Evolutionary conservation across 2,113 vertebrate species (phyloP).

Genomic region (Astur gentilis): DNA sequence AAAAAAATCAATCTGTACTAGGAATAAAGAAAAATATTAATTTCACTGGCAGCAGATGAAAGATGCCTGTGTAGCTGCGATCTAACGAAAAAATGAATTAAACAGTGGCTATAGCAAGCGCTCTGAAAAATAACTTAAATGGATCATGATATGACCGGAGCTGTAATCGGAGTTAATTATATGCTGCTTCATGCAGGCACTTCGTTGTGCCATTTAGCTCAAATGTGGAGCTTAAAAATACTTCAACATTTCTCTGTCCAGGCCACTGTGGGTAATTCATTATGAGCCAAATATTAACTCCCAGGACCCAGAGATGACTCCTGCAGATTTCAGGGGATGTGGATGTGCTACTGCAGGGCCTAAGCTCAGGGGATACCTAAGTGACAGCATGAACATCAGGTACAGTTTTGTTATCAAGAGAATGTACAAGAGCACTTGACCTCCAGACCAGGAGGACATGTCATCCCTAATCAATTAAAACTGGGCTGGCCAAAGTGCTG

Average conservation of each 20-base stretch:
- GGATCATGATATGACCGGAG: conserved; percentile 47
- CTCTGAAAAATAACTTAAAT: conserved; percentile 70
- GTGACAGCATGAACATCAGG: background rate
- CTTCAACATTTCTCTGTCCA: conserved; percentile 57
- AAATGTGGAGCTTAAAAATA: conserved; percentile 53
- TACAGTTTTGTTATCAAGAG: background rate
- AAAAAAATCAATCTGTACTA: conserved; percentile 41
- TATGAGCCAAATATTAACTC: background rate
- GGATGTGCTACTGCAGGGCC: background rate
- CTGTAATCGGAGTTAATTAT: conserved; percentile 67
- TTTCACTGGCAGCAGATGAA: conserved; percentile 72
- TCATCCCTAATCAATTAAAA: background rate
- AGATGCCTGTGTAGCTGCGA: conserved; percentile 63
- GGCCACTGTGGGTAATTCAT: conserved; percentile 33
- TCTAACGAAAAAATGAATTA: conserved; percentile 73
- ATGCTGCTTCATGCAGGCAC: conserved; percentile 39
- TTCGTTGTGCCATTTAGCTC: conserved; percentile 40
- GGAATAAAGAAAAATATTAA: conserved; percentile 71
- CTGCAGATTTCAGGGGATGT: background rate
- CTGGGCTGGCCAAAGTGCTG: background rate
- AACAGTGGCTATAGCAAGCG: conserved; percentile 63
- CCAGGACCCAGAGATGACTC: background rate
- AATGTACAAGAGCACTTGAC: background rate
- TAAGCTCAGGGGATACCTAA: background rate
- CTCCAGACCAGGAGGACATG: background rate